Conservation (phyloP, 2,888 invertebrate species). For the Nowickia ferox region DNA sequence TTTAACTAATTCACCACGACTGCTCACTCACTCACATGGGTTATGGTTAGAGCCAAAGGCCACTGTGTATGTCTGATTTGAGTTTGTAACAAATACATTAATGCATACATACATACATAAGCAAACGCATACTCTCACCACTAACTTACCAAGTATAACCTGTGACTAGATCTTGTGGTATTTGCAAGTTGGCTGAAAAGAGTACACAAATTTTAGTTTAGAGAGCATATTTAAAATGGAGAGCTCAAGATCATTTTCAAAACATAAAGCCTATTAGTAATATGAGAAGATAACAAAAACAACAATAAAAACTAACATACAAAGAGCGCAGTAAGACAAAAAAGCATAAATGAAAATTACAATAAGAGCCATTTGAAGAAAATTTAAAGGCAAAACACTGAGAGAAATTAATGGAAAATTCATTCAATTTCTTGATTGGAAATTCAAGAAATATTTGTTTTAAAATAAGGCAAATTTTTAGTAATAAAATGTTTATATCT, state of each 20-base stretch:
- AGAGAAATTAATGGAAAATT: constrained; percentile 22
- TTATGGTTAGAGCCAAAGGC: constrained; percentile 51
- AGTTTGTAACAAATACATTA: constrained; percentile 1
- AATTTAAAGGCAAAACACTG: constrained; percentile 54
- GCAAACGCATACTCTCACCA: background rate
- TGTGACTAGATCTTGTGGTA: constrained; percentile 58
- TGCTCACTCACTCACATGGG: constrained; percentile 51
- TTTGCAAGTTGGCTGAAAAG: constrained; percentile 6
- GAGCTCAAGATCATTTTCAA: constrained; percentile 66
- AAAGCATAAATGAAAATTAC: constrained; percentile 56
- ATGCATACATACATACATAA: background rate
- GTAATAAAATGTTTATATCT: no score
- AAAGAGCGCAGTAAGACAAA: constrained; percentile 55
- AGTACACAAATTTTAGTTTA: constrained; percentile 10
- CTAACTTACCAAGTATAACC: constrained; percentile 58
- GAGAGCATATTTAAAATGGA: constrained; percentile 24
- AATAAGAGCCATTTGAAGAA: constrained; percentile 66
- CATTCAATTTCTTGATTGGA: no score
- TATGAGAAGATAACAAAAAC: constrained; percentile 67
- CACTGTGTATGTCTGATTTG: constrained; percentile 25
- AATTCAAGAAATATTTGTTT: no score
- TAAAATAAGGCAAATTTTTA: no score
- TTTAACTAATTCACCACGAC: constrained; percentile 65
- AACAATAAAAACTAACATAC: constrained; percentile 29
- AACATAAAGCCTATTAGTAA: constrained; percentile 71